Percentiles rank a stretch among this genome's conserved stretches.
Conservation (phyloP, 2,797 vertebrate genomes). For the Sebastes flavidus region DNA sequence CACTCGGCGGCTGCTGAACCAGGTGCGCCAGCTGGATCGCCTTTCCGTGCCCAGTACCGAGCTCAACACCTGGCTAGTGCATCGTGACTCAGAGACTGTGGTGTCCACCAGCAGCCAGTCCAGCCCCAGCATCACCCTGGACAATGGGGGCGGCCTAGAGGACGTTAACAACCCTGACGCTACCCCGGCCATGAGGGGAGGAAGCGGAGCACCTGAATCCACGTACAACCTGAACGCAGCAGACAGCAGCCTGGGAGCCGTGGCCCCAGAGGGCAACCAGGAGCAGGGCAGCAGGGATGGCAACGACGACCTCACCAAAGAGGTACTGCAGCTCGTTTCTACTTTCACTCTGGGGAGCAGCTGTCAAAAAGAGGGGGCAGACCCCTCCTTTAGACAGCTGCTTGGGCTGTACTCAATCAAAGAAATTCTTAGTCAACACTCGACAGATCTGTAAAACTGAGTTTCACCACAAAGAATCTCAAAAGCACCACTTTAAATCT, state of each 20-base stretch:
- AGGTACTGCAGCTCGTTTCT: constrained; percentile 82
- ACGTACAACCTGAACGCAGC: constrained; percentile 89
- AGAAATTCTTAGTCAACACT: too few species aligned
- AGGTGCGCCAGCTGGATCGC: constrained; percentile 95
- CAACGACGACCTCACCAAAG: constrained; percentile 94
- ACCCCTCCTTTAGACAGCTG: background rate
- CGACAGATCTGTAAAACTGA: too few species aligned
- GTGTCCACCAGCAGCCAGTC: constrained; percentile 87
- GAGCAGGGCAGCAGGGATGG: constrained; percentile 80
- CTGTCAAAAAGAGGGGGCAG: background rate
- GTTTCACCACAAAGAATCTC: too few species aligned
- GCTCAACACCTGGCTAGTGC: constrained; percentile 95
- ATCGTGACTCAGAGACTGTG: constrained; percentile 93
- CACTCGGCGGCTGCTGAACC: constrained; percentile 91
- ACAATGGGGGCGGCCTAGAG: constrained; percentile 90
- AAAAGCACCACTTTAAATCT: too few species aligned
- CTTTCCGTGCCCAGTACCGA: constrained; percentile 93
- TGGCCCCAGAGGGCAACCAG: constrained; percentile 90
- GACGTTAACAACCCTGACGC: constrained; percentile 87
- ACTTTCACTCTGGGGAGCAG: background rate
- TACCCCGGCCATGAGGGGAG: constrained; percentile 89
- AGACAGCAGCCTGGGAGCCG: constrained; percentile 90
- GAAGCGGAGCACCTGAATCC: constrained; percentile 86
- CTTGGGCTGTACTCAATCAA: background rate
- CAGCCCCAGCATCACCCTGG: constrained; percentile 88